phyloP scores from a whole-genome alignment of 2,797 vertebrate species.

The Galago senegalensis region DNA sequence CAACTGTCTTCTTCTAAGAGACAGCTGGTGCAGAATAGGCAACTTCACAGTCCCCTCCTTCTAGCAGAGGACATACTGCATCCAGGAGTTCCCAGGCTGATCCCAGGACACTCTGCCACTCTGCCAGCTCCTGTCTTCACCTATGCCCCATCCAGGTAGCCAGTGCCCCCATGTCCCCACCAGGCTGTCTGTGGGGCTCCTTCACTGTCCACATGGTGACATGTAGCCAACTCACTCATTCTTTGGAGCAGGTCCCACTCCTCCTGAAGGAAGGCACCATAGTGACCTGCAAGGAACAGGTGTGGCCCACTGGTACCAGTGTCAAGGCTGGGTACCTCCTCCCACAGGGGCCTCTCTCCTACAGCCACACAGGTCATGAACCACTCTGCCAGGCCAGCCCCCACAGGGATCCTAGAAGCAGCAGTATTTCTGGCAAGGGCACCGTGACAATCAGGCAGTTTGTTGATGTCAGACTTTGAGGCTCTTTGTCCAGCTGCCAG shows the following conservation, averaged over 20 bases:
- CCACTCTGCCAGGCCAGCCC: background rate
- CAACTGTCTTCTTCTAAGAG: too few species aligned
- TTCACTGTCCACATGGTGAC: background rate
- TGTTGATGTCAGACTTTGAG: background rate
- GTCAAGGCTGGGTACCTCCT: too few species aligned
- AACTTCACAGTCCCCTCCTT: background rate
- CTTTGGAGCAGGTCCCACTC: conserved; percentile 97
- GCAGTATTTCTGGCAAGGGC: background rate
- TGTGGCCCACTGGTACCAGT: background rate
- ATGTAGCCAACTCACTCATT: conserved; percentile 93
- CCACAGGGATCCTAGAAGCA: background rate
- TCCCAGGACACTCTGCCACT: background rate
- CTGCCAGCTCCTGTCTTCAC: background rate
- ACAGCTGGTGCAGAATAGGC: accelerated
- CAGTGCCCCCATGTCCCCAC: background rate
- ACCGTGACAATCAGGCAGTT: background rate
- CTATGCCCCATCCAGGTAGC: background rate
- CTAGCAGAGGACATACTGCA: too few species aligned
- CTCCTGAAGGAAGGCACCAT: conserved; percentile 97
- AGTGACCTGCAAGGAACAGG: conserved; percentile 92
- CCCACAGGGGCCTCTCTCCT: too few species aligned
- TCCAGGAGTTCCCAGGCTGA: background rate
- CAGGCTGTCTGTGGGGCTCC: background rate
- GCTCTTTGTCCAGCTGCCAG: background rate
- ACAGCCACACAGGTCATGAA: accelerated